Percentiles rank a stretch among this genome's conserved stretches.
phyloP scores from a whole-genome alignment of 2,113 vertebrate genomes.

The Eurypyga helias region DNA sequence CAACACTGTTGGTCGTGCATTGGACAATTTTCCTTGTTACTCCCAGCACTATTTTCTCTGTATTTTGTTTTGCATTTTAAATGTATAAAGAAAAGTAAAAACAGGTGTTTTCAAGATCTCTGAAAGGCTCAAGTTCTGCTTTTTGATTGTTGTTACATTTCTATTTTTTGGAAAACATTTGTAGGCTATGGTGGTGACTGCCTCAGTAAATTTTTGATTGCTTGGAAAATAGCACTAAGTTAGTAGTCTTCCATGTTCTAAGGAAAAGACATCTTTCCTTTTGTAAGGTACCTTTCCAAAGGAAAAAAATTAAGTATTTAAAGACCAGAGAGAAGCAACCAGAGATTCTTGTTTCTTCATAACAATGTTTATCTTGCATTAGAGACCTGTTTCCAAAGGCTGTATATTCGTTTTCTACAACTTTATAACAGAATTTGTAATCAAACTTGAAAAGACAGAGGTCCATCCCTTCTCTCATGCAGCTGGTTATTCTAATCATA shows the following conservation, averaged over 20 bases:
- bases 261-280: neutral
- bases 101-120: neutral
- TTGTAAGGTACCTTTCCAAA: neutral
- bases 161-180: neutral
- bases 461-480: neutral
- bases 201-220: neutral
- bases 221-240: neutral
- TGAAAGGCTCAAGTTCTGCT: neutral
- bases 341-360: neutral
- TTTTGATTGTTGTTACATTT: neutral
- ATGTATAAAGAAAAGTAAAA: neutral
- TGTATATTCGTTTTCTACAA: neutral
- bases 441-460: neutral
- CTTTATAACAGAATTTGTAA: neutral
- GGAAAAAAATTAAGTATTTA: neutral
- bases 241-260: neutral
- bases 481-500: neutral
- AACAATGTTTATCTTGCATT: neutral
- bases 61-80: neutral
- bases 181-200: neutral
- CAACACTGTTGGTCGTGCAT: neutral
- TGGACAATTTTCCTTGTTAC: neutral
- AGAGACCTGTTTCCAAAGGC: neutral
- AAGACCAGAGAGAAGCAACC: neutral
- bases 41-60: neutral